Percentiles rank a stretch among this genome's conserved stretches.
phyloP scores from a whole-genome alignment of 2,888 invertebrate genomes.

The Nezara viridula region DNA sequence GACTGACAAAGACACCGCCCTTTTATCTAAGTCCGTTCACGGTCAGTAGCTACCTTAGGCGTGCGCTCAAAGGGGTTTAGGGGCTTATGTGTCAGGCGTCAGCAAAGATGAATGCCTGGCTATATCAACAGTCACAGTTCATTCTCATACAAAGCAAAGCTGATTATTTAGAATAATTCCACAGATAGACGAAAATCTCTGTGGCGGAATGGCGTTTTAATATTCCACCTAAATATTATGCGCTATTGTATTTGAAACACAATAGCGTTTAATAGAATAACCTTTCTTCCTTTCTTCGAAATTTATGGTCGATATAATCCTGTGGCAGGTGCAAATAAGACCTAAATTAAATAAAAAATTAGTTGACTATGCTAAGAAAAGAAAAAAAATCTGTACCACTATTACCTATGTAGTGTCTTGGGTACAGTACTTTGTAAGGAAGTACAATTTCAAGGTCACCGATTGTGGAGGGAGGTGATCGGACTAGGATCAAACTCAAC shows the following conservation, averaged over 20 bases:
- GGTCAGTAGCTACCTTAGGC: neutral
- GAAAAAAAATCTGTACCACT: too few relatives aligned
- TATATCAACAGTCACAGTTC: conserved; percentile 9
- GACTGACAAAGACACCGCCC: neutral
- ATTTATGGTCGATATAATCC: too few relatives aligned
- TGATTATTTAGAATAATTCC: neutral
- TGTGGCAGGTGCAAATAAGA: too few relatives aligned
- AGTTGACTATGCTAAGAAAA: too few relatives aligned
- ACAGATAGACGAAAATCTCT: neutral
- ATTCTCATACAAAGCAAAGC: neutral
- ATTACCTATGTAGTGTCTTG: too few relatives aligned
- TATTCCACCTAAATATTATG: neutral
- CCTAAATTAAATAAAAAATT: too few relatives aligned
- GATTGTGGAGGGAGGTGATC: too few relatives aligned
- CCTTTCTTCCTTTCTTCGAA: too few relatives aligned
- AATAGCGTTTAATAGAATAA: neutral
- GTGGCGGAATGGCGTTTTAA: neutral
- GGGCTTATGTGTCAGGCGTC: neutral
- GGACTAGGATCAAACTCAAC: too few relatives aligned
- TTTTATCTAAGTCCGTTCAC: conserved; percentile 18
- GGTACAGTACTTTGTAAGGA: too few relatives aligned
- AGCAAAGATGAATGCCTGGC: neutral
- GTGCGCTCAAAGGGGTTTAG: neutral
- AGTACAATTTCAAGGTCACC: too few relatives aligned
- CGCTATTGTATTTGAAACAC: neutral